phyloP scores from a whole-genome alignment of 2,797 vertebrate genomes.

The Rhadinocentrus ornatus region DNA sequence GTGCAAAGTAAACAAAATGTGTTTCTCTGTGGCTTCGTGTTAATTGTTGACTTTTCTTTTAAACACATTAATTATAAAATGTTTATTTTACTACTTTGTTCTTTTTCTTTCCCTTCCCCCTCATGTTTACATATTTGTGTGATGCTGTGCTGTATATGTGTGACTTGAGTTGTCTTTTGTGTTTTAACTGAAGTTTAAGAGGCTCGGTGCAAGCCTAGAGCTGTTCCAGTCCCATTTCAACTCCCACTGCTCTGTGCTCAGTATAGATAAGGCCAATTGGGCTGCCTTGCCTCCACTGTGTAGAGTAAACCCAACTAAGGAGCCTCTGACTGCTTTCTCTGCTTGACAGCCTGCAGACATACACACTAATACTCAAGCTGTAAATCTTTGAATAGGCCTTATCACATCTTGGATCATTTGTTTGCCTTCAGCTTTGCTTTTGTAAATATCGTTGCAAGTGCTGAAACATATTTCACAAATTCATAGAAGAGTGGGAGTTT shows the following conservation, averaged over 20 bases:
- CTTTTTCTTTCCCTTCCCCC: not conserved
- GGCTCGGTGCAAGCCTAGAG: constrained; percentile 39
- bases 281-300: constrained; percentile 35
- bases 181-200: constrained; percentile 44
- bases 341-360: constrained; percentile 21
- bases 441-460: constrained; percentile 12
- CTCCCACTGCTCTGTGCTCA: constrained; percentile 50
- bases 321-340: constrained; percentile 32
- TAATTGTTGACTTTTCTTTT: not conserved
- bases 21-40: not conserved
- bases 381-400: constrained; percentile 18
- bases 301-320: constrained; percentile 40
- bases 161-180: not conserved
- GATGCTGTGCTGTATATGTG: not conserved
- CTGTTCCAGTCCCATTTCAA: constrained; percentile 38
- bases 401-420: constrained; percentile 33
- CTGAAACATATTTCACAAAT: constrained; percentile 15
- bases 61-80: not conserved
- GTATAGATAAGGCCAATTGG: constrained; percentile 56
- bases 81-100: not conserved
- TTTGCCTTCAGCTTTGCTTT: constrained; percentile 26
- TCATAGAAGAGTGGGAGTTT: not conserved
- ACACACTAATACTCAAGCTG: not conserved
- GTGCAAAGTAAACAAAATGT: not conserved
- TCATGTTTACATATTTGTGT: not conserved